phyloP scores from a whole-genome alignment of 2,888 invertebrate species.

The Capitulum mitella region DNA sequence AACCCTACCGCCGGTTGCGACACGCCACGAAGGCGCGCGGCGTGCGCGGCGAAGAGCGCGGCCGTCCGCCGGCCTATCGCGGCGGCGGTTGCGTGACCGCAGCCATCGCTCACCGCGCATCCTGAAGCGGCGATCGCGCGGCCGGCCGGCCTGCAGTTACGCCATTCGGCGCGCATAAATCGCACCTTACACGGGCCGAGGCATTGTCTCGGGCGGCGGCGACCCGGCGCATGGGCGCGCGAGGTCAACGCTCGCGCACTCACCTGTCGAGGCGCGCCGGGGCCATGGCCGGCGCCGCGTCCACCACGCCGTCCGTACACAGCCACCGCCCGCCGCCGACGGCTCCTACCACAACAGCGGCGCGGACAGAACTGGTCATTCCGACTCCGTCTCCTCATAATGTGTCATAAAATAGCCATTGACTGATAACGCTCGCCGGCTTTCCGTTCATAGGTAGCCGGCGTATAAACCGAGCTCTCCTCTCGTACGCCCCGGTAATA shows the following conservation, averaged over 20 bases:
- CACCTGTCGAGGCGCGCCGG: neutral
- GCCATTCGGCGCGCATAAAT: conserved; percentile 4
- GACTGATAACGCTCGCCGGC: conserved; percentile 18
- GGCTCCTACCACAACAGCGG: conserved; percentile 1
- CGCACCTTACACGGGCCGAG: conserved; percentile 2
- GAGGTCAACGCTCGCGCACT: neutral
- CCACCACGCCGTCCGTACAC: too few relatives aligned
- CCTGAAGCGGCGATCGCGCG: neutral
- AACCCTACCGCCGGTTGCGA: too few relatives aligned
- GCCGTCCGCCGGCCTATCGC: too few relatives aligned
- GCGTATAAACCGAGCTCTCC: conserved; percentile 5
- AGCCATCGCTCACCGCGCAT: neutral
- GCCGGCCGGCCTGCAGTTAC: neutral
- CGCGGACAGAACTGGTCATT: conserved; percentile 14
- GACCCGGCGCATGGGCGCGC: neutral
- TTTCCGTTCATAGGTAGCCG: conserved; percentile 18
- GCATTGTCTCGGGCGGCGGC: neutral
- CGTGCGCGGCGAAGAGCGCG: too few relatives aligned
- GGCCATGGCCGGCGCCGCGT: neutral
- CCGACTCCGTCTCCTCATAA: conserved; percentile 1
- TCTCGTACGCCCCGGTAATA: conserved; percentile 4
- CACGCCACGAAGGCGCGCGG: too few relatives aligned
- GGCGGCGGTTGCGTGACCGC: neutral
- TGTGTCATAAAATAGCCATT: conserved; percentile 24
- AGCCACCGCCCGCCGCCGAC: neutral